These are phyloP conservation scores for Vireo griseus DNA, from an alignment of 2,797 vertebrate species.

Conservation along the genomic window DNA sequence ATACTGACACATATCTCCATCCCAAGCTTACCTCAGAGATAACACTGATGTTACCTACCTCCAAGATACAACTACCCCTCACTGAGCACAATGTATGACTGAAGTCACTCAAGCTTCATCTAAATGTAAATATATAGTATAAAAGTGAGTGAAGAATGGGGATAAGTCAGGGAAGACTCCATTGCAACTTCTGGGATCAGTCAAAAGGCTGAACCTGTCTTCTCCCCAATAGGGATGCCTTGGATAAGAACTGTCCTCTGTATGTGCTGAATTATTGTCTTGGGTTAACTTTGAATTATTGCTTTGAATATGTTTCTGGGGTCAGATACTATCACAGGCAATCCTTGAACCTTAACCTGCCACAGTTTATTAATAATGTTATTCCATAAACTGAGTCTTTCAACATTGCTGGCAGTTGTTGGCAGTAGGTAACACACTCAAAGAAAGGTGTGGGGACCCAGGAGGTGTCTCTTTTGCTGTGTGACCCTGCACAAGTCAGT, in stretches of 20 bases:
- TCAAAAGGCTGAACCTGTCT: neutral
- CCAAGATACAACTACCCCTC: neutral
- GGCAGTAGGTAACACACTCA: neutral
- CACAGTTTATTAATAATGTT: neutral
- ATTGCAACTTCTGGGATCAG: neutral
- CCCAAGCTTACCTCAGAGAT: neutral
- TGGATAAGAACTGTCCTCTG: neutral
- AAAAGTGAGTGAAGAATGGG: neutral
- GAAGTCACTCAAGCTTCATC: neutral
- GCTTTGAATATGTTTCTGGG: neutral
- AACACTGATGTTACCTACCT: neutral
- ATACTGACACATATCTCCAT: neutral
- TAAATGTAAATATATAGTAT: neutral
- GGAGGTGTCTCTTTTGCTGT: neutral
- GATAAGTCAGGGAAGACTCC: neutral
- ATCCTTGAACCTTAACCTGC: neutral
- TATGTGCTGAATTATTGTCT: neutral
- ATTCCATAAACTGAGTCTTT: neutral
- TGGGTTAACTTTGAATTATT: neutral
- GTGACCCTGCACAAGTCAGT: neutral
- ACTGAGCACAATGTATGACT: neutral
- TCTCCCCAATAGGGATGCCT: neutral
- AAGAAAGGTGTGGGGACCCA: neutral
- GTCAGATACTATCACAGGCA: neutral
- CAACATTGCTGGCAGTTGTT: neutral